Conservation (phyloP, 1,140 invertebrate genomes). For the Camponotus vicinus region DNA sequence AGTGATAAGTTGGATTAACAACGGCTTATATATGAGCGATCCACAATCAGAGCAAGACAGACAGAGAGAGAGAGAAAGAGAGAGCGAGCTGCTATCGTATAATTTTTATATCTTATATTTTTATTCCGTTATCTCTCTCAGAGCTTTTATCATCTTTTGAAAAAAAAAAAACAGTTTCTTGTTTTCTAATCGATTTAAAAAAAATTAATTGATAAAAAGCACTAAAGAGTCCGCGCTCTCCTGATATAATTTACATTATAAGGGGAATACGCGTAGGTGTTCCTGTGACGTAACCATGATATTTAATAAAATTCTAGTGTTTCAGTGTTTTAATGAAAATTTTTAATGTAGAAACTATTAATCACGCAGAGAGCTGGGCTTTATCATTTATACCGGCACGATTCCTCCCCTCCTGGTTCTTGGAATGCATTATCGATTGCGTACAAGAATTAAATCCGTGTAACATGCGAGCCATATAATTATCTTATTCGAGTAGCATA, state of each 20-base stretch:
- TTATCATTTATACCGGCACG: not conserved
- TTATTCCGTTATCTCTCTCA: not conserved
- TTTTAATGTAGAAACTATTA: constrained; percentile 15
- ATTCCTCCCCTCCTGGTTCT: not conserved
- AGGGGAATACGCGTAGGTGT: not conserved
- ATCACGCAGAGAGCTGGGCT: not conserved
- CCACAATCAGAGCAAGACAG: not conserved
- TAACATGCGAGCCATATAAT: constrained; percentile 9
- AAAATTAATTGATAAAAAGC: constrained; percentile 9
- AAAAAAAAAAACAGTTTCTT: not conserved
- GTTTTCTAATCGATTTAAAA: not conserved
- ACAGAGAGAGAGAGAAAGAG: not conserved
- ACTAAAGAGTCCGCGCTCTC: not conserved
- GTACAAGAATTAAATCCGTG: not conserved
- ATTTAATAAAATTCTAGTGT: constrained; percentile 38
- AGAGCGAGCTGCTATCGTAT: not conserved
- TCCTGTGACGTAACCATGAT: not conserved
- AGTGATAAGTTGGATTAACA: not conserved
- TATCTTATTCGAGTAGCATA: constrained; percentile 27
- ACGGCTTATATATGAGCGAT: not conserved
- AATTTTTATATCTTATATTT: not conserved
- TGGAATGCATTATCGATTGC: not conserved
- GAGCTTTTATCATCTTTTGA: too few species aligned
- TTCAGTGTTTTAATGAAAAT: not conserved
- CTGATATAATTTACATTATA: constrained; percentile 1